Evolutionary conservation across 2,113 vertebrate genomes (phyloP), one percentile per base, ranked within the genome.

Genomic region (Pteronura brasiliensis): DNA sequence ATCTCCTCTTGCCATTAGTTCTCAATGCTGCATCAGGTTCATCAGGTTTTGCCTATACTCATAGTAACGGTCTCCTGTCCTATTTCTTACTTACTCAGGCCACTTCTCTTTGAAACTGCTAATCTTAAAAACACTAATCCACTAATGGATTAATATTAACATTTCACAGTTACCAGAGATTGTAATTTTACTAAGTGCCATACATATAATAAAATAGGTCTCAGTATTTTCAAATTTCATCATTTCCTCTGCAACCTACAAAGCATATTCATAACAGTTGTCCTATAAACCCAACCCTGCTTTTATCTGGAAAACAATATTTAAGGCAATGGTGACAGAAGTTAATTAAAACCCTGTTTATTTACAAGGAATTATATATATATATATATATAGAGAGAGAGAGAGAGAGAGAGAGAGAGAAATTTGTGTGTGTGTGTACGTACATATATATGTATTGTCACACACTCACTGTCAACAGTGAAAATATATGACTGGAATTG

Each of bases 341-440:
- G 36, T 61, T 90, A 93, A 79, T n/a, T 42, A 93, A 93, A 96
- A 95, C 34, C n/a, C 11, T 88, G 31, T 71, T 90, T 23, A 88
- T 61, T 96, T 29, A 47, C 34, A 94, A 85, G 74, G 9, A 83
- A 69, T 17, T 3, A 17, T 7, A 67, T 65, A 34, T 65, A 65
- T 15, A 63, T 61, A 63, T 63, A 63, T 63, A 63, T 27, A 61
- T 63, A 52, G 14, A 52, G 14, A 52, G 49, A 52, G 49, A 52
- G 49, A 52, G 49, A 17, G 49, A 52, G 4, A 17, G 49, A 15
- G 13, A 14, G 12, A 49, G 47, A 49, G 12, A 49, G 13, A 49
- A 14, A 44, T 47, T 2, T 15, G 49, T 15, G 49, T 52, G 14
- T 52, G 14, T 55, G 52, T 55, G 5, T 6, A 55, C 52, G 6